These are phyloP conservation scores for Hypocryptadius cinnamomeus DNA, from an alignment of 2,113 vertebrate genomes.

Conservation along the genomic window DNA sequence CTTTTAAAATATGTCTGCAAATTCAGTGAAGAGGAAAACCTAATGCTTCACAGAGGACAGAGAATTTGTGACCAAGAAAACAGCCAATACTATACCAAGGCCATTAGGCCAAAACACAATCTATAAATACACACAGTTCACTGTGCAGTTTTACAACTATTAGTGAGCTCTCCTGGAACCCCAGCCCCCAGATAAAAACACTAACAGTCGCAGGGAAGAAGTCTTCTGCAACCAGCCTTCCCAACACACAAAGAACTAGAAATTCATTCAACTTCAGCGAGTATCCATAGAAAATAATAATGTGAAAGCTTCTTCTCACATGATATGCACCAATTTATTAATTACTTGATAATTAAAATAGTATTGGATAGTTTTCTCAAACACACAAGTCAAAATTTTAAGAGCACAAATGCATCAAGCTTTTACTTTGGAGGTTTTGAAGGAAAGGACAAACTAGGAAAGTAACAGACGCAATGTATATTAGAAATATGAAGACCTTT, in stretches of 20 bases:
- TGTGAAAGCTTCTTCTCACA: neutral
- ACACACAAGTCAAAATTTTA: neutral
- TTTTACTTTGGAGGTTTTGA: neutral
- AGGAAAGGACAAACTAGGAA: neutral
- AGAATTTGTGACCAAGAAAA: neutral
- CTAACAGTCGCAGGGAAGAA: neutral
- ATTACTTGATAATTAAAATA: neutral
- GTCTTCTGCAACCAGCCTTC: neutral
- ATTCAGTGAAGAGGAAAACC: neutral
- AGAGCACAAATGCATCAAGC: neutral
- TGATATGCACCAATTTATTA: neutral
- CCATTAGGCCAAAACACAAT: neutral
- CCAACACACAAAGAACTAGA: neutral
- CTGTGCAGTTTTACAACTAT: neutral
- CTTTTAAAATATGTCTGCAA: neutral
- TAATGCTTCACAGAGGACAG: neutral
- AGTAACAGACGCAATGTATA: neutral
- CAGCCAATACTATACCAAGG: neutral
- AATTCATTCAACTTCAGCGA: neutral
- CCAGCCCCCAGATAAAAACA: neutral
- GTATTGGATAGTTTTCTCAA: neutral
- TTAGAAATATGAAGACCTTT: conserved; percentile 72
- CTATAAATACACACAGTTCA: neutral
- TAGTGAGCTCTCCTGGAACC: neutral
- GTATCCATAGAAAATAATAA: neutral